phyloP scores from a whole-genome alignment of 2,888 invertebrate genomes.

The Alentia gelatinosa region DNA sequence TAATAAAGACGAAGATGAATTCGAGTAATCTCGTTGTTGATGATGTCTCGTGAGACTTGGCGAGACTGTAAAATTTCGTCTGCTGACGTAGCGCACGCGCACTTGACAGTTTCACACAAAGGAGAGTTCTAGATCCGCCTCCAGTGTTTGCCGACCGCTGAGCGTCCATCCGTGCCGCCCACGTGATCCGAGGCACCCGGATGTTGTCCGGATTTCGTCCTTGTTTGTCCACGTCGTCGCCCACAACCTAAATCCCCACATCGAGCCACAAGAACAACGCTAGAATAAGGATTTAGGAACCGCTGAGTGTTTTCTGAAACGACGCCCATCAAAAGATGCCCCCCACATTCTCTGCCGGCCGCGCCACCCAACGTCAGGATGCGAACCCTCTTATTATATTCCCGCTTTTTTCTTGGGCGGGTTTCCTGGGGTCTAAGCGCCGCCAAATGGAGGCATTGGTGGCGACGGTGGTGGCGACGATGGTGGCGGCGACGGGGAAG shows the following conservation, averaged over 20 bases:
- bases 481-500: background rate
- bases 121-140: background rate
- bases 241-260: background rate
- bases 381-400: background rate
- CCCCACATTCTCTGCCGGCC: background rate
- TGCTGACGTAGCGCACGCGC: background rate
- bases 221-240: background rate
- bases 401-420: background rate
- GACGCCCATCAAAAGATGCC: background rate
- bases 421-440: background rate
- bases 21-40: too few relatives aligned
- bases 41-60: too few relatives aligned
- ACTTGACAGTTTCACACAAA: background rate
- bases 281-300: background rate
- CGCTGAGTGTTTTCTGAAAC: background rate
- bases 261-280: background rate
- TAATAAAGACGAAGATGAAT: too few relatives aligned
- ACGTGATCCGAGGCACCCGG: background rate
- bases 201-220: background rate
- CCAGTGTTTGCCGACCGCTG: background rate
- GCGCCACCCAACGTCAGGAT: conserved; percentile 10
- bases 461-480: background rate
- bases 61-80: background rate
- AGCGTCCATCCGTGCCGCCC: background rate
- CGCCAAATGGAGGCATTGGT: background rate